Conservation (phyloP, 2,113 vertebrate genomes). For the Muntiacus reevesi region DNA sequence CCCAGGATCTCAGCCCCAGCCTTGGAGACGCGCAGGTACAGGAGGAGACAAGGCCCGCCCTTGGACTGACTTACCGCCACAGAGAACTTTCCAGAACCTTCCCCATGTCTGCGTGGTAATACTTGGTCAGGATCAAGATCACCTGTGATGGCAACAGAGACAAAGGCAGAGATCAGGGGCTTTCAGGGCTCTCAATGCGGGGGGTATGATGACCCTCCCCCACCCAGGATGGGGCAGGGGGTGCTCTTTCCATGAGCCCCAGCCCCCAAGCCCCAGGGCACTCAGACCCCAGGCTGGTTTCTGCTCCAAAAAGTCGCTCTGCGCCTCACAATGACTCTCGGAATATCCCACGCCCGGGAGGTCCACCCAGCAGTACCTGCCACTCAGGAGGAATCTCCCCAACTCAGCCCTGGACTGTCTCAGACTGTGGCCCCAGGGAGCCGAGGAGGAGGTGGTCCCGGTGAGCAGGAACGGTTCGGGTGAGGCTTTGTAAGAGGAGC, state of each 20-base stretch:
- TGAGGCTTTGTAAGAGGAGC: background rate
- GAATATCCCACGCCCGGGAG: background rate
- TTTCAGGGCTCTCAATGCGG: background rate
- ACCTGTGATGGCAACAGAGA: slow-evolving; percentile 83
- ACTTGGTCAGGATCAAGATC: slow-evolving; percentile 97
- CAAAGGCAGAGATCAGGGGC: slow-evolving; percentile 27
- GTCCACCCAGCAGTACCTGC: background rate
- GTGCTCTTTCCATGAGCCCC: accelerated
- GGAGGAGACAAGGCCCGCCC: background rate
- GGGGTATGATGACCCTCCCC: accelerated
- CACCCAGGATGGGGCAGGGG: background rate
- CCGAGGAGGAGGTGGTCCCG: background rate
- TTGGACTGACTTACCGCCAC: slow-evolving; percentile 84
- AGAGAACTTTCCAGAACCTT: slow-evolving; percentile 97
- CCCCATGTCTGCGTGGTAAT: slow-evolving; percentile 96
- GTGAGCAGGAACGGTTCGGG: background rate
- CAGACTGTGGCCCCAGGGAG: background rate
- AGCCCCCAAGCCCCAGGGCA: accelerated
- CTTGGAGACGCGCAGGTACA: accelerated
- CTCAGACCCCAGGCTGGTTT: accelerated
- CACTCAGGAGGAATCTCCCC: background rate
- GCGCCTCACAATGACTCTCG: too few species aligned
- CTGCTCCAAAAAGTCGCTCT: background rate
- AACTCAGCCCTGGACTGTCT: background rate
- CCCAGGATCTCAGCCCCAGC: background rate